A percentile compares a stretch with the other conserved stretches of the same genome.
Evolutionary conservation across 2,113 vertebrate genomes (phyloP).

Genomic region (Dromas ardeola): DNA sequence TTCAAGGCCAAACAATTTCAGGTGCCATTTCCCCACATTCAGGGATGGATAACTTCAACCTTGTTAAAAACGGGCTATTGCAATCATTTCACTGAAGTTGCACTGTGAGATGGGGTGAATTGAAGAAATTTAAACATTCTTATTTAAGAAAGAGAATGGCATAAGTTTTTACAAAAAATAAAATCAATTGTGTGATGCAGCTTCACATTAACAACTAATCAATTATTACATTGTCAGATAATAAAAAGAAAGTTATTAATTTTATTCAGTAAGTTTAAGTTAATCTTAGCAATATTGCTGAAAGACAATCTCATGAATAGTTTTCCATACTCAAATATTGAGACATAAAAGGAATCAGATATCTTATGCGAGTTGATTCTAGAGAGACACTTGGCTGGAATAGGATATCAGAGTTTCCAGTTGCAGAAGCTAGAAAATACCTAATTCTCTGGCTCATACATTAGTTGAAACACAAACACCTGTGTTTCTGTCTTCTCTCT

Average conservation of each 20-base stretch:
- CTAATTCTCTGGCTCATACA: neutral
- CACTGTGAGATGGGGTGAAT: neutral
- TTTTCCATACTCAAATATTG: neutral
- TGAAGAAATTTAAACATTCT: neutral
- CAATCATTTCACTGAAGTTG: neutral
- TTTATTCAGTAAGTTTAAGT: neutral
- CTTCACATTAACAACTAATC: neutral
- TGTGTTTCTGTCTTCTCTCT: neutral
- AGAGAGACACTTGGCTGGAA: neutral
- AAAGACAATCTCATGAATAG: neutral
- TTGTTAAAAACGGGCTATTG: neutral
- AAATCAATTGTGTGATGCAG: neutral
- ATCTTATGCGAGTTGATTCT: neutral
- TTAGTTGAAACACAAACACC: neutral
- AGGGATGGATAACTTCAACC: neutral
- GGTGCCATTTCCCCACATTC: neutral
- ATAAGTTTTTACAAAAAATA: constrained; percentile 16
- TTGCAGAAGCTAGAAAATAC: neutral
- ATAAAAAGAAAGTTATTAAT: neutral
- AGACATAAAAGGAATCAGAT: neutral
- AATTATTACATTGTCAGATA: neutral
- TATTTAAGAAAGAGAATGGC: neutral
- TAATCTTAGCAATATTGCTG: neutral
- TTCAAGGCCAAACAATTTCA: neutral
- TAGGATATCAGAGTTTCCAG: neutral